Base-by-base conservation (phyloP, 2,888 invertebrate genomes). In the Napeogenes inachia region DNA sequence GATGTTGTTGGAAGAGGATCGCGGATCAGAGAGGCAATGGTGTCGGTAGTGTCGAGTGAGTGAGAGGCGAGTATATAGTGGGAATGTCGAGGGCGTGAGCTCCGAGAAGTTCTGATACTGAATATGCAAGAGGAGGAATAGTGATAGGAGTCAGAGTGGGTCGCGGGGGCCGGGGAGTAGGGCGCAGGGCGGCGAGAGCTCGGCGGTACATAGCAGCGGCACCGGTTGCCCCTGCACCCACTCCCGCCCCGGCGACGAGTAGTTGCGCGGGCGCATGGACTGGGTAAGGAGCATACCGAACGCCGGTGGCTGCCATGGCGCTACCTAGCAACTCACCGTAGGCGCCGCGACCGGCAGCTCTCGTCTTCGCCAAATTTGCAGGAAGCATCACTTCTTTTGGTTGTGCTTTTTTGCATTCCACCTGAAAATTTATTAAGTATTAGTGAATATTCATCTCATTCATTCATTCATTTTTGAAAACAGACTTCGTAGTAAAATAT, bases 361-460 rank as follows among this genome's bases (percentile, higher is more conserved):
- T 94, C 91, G 97, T 97, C 93, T 97, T 97, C 82, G 97, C 97
- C 92, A 97, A 92, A 91, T 97, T 97, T 77, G 97, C 96, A 80
- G 99, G 99, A 84, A 99, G 94, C 99, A 99, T 99, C 80, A 99
- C 99, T 93, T 99, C 99, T 93, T 99, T 99, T 71, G 99, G 99
- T 92, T 99, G 99, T 83, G 99, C 99, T 92, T 99, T 99, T 94
- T 99, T 99, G 93, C 99, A 99, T 93, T 99, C 99, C 92, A 99
- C 99, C 99, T 99, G 92, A 53, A 89, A 89, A 30, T 30, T 10
- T 12, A 30, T 12, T 2, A 21, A 30, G 10, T 30, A 10, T 50
- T 50, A 50, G 30, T 50, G 12, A 6, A 50, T 4, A 50, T 50
- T 50, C 21, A 21, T 21, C 21, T 21, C 21, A 21, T 21, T 21